These are phyloP conservation scores for Corythornis leucogaster DNA, from an alignment of 2,797 vertebrate genomes.

Conservation along the genomic window DNA sequence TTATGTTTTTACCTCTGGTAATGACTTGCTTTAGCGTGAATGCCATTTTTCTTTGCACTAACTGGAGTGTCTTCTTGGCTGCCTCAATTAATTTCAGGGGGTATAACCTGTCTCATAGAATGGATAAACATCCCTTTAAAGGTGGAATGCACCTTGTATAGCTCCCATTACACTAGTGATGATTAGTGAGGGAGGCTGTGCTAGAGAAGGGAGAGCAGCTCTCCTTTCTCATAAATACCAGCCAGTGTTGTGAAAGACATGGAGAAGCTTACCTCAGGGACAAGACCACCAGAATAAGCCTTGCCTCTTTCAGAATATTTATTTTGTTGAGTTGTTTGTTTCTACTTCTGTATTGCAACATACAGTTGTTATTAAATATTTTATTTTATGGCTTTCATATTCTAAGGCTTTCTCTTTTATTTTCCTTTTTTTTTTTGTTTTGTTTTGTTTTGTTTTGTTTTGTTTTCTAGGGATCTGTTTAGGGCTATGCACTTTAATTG, in stretches of 20 bases:
- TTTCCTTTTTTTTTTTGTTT: no score
- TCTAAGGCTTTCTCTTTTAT: neutral
- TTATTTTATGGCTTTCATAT: conserved; percentile 28
- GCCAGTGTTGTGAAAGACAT: neutral
- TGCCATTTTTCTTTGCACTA: neutral
- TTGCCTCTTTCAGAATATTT: neutral
- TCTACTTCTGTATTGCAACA: neutral
- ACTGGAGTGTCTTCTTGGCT: neutral
- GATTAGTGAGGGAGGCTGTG: neutral
- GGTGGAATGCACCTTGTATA: neutral
- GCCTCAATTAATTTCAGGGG: neutral
- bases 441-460: no score
- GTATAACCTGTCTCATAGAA: neutral
- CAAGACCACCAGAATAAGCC: neutral
- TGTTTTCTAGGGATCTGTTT: neutral
- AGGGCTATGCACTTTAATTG: neutral
- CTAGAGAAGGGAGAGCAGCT: neutral
- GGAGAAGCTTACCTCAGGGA: neutral
- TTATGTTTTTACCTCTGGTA: neutral
- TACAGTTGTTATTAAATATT: neutral
- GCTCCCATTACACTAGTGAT: accelerated
- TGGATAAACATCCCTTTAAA: neutral
- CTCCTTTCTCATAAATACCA: neutral
- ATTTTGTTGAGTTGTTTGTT: neutral
- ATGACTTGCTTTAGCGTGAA: neutral